A percentile compares a stretch with the other conserved stretches of the same genome.
Conservation (phyloP, 2,113 vertebrate genomes). For the Platichthys flesus region DNA sequence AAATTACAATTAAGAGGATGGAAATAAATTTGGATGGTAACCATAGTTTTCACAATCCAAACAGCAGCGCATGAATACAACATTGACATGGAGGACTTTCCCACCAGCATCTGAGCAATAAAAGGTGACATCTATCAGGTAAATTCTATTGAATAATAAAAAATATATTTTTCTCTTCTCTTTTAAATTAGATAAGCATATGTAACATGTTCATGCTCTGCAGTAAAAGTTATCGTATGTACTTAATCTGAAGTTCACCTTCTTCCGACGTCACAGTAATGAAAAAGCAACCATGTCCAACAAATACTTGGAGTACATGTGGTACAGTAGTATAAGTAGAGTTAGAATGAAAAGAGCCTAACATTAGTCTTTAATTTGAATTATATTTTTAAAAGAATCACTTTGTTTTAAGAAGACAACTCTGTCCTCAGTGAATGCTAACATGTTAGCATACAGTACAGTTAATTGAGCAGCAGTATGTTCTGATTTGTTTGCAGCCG, state of each 20-base stretch:
- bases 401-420: no score
- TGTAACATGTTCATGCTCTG: not conserved
- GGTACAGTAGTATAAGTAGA: not conserved
- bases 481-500: not conserved
- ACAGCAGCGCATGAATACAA: slow-evolving; percentile 8
- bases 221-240: not conserved
- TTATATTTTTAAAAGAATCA: no score
- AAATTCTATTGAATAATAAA: not conserved
- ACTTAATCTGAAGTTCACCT: slow-evolving; percentile 7
- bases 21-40: not conserved
- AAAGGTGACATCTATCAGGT: not conserved
- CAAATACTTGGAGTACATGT: slow-evolving; percentile 19
- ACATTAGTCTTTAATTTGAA: not conserved
- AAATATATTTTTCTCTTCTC: no score
- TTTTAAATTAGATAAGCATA: not conserved
- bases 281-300: slow-evolving; percentile 16
- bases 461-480: no score
- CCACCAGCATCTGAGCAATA: not conserved
- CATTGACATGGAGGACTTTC: not conserved
- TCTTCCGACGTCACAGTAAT: slow-evolving; percentile 10
- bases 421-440: not conserved
- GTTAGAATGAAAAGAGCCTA: slow-evolving; percentile 37
- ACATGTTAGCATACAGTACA: no score
- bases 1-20: not conserved
- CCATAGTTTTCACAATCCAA: not conserved